Base-by-base conservation (phyloP, 2,797 vertebrate species). In the Chromis chromis region DNA sequence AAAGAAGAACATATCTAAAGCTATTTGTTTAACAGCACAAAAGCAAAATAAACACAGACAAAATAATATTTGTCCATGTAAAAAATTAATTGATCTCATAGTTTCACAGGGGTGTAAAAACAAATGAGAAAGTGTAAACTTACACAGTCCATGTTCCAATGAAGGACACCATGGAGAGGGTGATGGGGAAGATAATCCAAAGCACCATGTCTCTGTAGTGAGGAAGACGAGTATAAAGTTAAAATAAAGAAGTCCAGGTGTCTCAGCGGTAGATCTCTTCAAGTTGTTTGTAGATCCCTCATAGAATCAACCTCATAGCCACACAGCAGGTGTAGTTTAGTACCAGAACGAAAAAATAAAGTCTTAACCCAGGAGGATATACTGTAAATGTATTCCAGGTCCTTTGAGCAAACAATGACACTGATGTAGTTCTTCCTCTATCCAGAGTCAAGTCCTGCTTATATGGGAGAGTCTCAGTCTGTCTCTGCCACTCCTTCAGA, bases 121-220 rank as follows among this genome's bases (percentile, higher is more conserved):
- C n/a, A 67, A 56, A 77, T 44, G 2, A 60, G 3, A 63, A 53
- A 6, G 25, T 17, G 33, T 72, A 70, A 67, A 95, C 95, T 96
- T 92, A 96, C 95, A 95, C 88, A 48, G 65, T 70, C 95, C 95
- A 96, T 22, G 94, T 94, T 61, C 95, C 95, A 53, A 94, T 44
- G 65, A 94, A 87, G 52, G 95, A 95, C 56, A 95, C 76, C 55
- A 93, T 76, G 12, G 92, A 87, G 50, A 96, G 90, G 13, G 71
- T 53, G 64, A 95, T 85, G 36, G 95, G 95, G 64, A 95, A 77
- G 31, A 95, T 48, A 74, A 91, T 87, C 95, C 95, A 96, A 54
- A 93, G 13, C 11, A 70, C 78, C 94, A 95, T 95, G 85, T 91
- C 81, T 91, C 62, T n/a, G 28, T 42, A 28, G 11, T 56, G 33